phyloP scores from a whole-genome alignment of 1,140 invertebrate genomes.

The Trinorchestia longiramus region DNA sequence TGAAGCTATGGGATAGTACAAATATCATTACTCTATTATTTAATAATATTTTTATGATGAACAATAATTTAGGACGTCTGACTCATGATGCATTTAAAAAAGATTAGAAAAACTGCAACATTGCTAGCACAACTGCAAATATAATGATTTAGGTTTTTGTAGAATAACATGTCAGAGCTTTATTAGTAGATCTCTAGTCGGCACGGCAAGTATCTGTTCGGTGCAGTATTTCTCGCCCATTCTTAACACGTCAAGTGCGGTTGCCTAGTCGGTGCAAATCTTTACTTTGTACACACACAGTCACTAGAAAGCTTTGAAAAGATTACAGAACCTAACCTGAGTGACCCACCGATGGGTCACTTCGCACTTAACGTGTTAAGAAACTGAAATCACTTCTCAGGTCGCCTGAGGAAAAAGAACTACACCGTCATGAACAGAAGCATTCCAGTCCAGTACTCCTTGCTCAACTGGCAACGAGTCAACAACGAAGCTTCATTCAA shows the following conservation, averaged over 20 bases:
- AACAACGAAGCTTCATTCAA: neutral
- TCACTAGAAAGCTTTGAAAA: neutral
- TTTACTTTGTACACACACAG: too few relatives aligned
- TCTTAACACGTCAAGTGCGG: too few relatives aligned
- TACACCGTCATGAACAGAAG: neutral
- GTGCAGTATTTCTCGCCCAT: too few relatives aligned
- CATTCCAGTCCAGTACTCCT: constrained; percentile 9
- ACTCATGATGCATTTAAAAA: too few relatives aligned
- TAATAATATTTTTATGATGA: too few relatives aligned
- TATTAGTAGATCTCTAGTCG: too few relatives aligned
- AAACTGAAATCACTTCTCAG: neutral
- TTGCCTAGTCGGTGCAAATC: too few relatives aligned
- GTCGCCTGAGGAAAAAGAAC: neutral
- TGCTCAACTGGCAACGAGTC: neutral
- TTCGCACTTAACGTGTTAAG: neutral
- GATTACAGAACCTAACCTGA: neutral
- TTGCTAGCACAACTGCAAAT: neutral
- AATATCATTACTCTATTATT: too few relatives aligned
- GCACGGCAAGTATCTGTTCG: too few relatives aligned
- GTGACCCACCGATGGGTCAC: neutral
- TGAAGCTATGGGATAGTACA: too few relatives aligned
- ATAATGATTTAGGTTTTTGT: neutral
- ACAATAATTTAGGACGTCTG: neutral
- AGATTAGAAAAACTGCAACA: too few relatives aligned
- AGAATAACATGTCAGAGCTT: too few relatives aligned